Conservation (phyloP, 2,113 vertebrate species). For the Pachyramphus minor region DNA sequence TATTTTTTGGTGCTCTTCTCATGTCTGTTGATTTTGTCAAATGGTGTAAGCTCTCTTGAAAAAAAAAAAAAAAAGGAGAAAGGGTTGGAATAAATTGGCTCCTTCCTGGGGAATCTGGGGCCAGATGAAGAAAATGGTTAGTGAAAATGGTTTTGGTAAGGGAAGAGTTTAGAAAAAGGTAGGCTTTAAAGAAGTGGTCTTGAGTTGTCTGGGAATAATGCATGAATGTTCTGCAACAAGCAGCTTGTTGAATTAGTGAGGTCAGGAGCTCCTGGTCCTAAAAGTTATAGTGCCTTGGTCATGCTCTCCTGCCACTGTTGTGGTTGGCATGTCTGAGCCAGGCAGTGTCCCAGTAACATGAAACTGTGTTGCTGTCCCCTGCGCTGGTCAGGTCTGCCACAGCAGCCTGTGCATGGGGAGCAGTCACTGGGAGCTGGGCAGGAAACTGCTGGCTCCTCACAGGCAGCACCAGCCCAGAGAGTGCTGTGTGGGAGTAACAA, state of each 20-base stretch:
- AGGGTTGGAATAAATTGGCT: background rate
- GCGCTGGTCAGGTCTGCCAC: background rate
- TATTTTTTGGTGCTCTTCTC: background rate
- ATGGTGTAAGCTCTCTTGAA: background rate
- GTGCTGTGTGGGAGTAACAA: background rate
- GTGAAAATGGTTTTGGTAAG: background rate
- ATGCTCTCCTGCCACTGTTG: background rate
- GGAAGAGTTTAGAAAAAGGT: background rate
- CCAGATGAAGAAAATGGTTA: background rate
- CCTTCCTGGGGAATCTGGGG: background rate
- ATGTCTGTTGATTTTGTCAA: background rate
- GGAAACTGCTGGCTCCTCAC: background rate
- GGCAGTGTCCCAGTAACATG: rapidly evolving
- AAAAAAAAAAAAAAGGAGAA: background rate
- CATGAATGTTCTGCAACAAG: background rate
- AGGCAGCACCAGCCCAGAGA: background rate
- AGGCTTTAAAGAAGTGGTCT: background rate
- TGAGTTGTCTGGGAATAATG: background rate
- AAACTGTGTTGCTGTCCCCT: background rate
- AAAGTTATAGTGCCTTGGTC: background rate
- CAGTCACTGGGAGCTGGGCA: background rate
- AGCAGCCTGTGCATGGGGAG: background rate
- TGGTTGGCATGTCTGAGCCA: background rate
- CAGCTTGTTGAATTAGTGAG: background rate
- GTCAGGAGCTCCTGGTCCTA: background rate